Base-by-base conservation (phyloP, 2,797 vertebrate species). In the Babyrousa celebensis region DNA sequence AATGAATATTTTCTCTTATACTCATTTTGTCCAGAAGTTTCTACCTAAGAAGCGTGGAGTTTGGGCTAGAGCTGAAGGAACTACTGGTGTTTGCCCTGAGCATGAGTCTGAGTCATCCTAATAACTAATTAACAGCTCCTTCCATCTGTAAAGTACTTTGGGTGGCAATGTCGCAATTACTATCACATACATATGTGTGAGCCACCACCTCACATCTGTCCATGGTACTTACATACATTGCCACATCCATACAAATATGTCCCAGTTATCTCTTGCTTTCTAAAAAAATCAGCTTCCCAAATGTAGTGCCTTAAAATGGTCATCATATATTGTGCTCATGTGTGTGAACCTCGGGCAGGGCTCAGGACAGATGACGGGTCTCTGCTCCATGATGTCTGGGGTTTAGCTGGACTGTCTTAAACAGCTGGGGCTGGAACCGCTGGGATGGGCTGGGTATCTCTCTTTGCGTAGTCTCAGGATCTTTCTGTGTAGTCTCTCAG, bases 301-400 rank as follows among this genome's bases (percentile, higher is more conserved):
- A 27, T 5, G 21, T 3, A 74, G 4, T 0, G 80, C 56, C 72
- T 71, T 25, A 17, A 92, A 40, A 27, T 3, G 3, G 7, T 25
- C n/a, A 58, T 75, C 27, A 23, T 1, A 3, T 16, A 1, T 27
- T 82, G 86, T 68, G 36, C 71, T 77, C 70, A 32, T 14, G 27
- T 15, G 23, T 15, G 85, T 92, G 80, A 78, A 74, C 12, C 27
- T 48, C 36, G 23, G 25, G 6, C 29, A 32, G 20, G 48, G 58
- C 23, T 15, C 27, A 36, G 0, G 29, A 3, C 17, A 4, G 6
- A 23, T 63, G 11, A 43, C 3, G 2, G 9, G 9, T 25, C 14
- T 54, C 43, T 65, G 58, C 72, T 84, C 82, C 32, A 12, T 0
- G 2, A 6, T 18, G 12, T 70, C 82, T 12, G 8, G 32, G 10